Base-by-base conservation (phyloP, 2,888 invertebrate species). In the Tuberolachnus salignus region DNA sequence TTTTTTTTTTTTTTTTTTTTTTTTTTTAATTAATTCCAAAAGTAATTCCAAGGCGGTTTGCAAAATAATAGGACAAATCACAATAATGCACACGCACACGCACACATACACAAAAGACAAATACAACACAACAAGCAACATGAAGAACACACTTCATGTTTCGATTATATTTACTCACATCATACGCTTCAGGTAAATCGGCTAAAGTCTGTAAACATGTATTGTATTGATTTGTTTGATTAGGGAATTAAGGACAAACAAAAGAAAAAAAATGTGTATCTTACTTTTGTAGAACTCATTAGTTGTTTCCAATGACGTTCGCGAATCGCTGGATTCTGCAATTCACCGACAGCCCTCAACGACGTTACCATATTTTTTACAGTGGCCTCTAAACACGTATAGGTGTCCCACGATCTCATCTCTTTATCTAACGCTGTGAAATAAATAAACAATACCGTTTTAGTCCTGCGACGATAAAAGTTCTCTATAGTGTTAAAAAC, bases 301-400 rank as follows among this genome's bases (percentile, higher is more conserved):
- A 98, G 88, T 86, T 97, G 97, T 85, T 95, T 92, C 98, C 98
- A 98, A 87, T 98, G 98, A 26, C 98, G 89, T 86, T 97, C 96
- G 81, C 97, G 89, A 82, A 98, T 97, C 0, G 97, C 97, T 59
- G 96, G 93, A 87, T 98, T 98, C 87, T 98, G 97, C 3, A 98
- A 88, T 85, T 98, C 97, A 57, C 94, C 95, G 3, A 98, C 97
- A 8, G 97, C 97, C 84, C 95, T 90, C 80, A 98, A 87, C 0
- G 97, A 97, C 3, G 97, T 97, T 72, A 97, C 86, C 92, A 97
- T 97, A 86, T 98, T 98, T 87, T 97, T 97, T 0, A 98, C 96
- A 0, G 92, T 94, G 13, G 93, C 92, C 86, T 98, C 97, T 66
- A 97, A 87, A 70, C 91, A 93, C 0, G 90, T 88, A 84, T 95